These are phyloP conservation scores for Apantesis nais DNA, from an alignment of 2,888 invertebrate genomes.

Conservation along the genomic window DNA sequence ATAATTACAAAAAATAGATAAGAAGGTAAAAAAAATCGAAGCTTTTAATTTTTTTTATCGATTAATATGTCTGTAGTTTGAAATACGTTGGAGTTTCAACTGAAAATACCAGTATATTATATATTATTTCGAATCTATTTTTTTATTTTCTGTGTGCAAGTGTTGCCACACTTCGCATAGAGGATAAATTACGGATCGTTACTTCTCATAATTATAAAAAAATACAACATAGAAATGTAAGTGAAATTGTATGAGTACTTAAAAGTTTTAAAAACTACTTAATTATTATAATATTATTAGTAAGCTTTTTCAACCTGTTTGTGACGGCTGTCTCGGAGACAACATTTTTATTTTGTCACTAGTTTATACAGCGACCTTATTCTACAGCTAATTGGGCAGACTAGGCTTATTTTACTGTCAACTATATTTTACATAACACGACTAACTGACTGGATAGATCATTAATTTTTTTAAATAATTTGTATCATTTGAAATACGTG, in stretches of 20 bases:
- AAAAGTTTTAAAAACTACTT: slow-evolving; percentile 30
- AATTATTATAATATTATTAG: slow-evolving; percentile 26
- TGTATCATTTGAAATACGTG: background rate
- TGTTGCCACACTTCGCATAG: background rate
- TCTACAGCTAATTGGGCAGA: slow-evolving; percentile 31
- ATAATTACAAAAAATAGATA: background rate
- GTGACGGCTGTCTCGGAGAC: slow-evolving; percentile 45
- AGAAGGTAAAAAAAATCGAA: background rate
- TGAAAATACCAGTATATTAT: too few relatives aligned
- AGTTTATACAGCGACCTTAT: slow-evolving; percentile 33
- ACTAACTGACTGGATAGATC: slow-evolving; percentile 17
- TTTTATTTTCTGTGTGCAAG: background rate
- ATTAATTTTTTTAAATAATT: background rate
- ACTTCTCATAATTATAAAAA: background rate
- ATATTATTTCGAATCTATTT: too few relatives aligned
- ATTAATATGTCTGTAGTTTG: background rate
- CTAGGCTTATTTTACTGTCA: slow-evolving; percentile 22
- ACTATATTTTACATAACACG: slow-evolving; percentile 18
- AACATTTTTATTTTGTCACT: slow-evolving; percentile 21
- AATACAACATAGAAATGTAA: background rate
- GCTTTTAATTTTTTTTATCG: too few relatives aligned
- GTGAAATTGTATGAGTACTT: background rate
- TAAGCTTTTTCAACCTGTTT: slow-evolving; percentile 38
- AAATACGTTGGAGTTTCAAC: too few relatives aligned
- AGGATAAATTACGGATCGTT: background rate